phyloP scores from a whole-genome alignment of 2,113 vertebrate species.

The Pomatorhinus ruficollis region DNA sequence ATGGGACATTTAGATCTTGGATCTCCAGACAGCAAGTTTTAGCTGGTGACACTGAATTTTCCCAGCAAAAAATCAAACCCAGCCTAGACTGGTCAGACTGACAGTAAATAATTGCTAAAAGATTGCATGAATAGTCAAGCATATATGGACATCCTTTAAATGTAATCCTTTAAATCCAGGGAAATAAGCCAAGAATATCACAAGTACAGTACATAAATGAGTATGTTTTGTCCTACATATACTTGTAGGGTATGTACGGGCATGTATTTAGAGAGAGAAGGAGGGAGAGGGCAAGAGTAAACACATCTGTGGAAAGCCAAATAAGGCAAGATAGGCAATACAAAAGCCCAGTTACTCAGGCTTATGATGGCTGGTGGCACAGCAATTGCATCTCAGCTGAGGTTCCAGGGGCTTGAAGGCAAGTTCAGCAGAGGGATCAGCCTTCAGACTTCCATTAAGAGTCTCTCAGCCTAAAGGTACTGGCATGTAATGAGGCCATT shows the following conservation, averaged over 20 bases:
- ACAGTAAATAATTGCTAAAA: not conserved
- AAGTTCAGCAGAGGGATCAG: not conserved
- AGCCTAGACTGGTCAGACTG: not conserved
- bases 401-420: not conserved
- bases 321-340: conserved; percentile 4
- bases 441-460: not conserved
- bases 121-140: not conserved
- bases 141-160: not conserved
- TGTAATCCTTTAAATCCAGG: not conserved
- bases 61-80: not conserved
- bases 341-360: not conserved
- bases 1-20: not conserved
- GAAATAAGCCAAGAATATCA: not conserved
- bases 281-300: not conserved
- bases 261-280: not conserved
- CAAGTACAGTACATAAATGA: not conserved
- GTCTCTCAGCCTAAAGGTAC: not conserved
- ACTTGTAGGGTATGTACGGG: not conserved
- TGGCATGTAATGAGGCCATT: not conserved
- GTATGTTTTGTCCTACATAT: not conserved
- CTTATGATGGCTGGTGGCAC: not conserved
- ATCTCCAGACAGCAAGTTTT: not conserved
- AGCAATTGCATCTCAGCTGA: not conserved
- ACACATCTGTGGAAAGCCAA: not conserved
- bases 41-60: not conserved